A percentile compares a stretch with the other conserved stretches of the same genome.
phyloP scores from a whole-genome alignment of 2,888 invertebrate species.

The Drosophila koepferae region DNA sequence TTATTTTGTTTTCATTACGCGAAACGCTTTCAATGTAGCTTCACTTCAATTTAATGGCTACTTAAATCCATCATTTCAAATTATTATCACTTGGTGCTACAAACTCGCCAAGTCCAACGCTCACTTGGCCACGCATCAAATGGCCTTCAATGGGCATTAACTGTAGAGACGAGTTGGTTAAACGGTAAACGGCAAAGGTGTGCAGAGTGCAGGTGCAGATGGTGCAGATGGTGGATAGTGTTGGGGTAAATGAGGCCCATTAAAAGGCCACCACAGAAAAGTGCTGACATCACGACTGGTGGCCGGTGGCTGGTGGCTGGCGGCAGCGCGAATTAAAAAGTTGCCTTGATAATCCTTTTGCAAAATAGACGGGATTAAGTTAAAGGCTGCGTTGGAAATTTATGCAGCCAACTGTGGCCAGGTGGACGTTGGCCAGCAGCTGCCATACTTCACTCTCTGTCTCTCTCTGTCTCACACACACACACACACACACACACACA shows the following conservation, averaged over 20 bases:
- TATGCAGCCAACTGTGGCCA: conserved; percentile 64
- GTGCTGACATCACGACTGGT: conserved; percentile 67
- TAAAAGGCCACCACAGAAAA: conserved; percentile 72
- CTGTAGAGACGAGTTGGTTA: conserved; percentile 21
- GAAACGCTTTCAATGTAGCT: conserved; percentile 38
- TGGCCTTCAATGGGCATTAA: conserved; percentile 75
- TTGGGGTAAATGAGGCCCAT: conserved; percentile 42
- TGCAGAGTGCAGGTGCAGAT: conserved; percentile 7
- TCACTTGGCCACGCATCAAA: conserved; percentile 77
- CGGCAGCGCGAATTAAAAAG: conserved; percentile 72
- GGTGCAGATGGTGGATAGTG: neutral
- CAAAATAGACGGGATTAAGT: conserved; percentile 79
- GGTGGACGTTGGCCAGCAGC: conserved; percentile 59
- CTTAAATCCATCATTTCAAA: conserved; percentile 79
- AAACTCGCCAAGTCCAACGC: conserved; percentile 46
- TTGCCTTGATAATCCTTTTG: conserved; percentile 80
- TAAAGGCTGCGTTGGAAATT: conserved; percentile 74
- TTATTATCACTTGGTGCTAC: conserved; percentile 61
- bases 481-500: neutral
- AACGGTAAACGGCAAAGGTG: conserved; percentile 19
- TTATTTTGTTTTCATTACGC: neutral
- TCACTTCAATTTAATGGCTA: conserved; percentile 72
- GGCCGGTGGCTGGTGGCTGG: conserved; percentile 18
- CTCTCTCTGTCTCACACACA: neutral
- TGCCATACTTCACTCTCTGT: conserved; percentile 7